Evolutionary conservation across 92 coral and sea anemone species (phyloP).

Genomic region (Parazoanthus atlanticus): DNA sequence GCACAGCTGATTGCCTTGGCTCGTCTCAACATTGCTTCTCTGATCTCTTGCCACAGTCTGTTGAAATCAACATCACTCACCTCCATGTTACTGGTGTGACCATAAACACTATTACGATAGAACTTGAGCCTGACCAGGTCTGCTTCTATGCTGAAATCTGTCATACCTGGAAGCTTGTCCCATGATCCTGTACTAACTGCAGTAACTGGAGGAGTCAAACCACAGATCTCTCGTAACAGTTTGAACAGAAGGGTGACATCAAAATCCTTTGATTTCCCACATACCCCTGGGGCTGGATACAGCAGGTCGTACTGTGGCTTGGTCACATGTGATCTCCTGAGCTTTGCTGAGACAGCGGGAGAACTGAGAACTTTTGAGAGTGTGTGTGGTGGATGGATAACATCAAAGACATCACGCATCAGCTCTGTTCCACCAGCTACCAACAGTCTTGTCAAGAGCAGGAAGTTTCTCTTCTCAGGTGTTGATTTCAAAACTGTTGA

Average conservation of each 20-base stretch:
- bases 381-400: conserved; percentile 41
- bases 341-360: background rate
- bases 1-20: conserved; percentile 26
- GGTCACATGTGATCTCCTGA: conserved; percentile 30
- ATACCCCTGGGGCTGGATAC: conserved; percentile 53
- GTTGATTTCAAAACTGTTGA: conserved; percentile 30
- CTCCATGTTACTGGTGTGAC: conserved; percentile 56
- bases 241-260: conserved; percentile 3
- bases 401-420: conserved; percentile 55
- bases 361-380: conserved; percentile 28
- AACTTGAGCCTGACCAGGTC: conserved; percentile 55
- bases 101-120: conserved; percentile 59
- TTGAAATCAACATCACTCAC: conserved; percentile 41
- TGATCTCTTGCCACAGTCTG: conserved; percentile 48
- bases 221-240: conserved; percentile 17
- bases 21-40: conserved; percentile 54
- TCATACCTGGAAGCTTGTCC: conserved; percentile 42
- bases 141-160: conserved; percentile 29
- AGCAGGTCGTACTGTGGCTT: conserved; percentile 28
- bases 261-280: background rate
- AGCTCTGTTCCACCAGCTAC: conserved; percentile 53
- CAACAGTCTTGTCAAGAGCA: conserved; percentile 53
- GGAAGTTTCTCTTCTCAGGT: conserved; percentile 45
- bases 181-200: conserved; percentile 27
- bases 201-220: conserved; percentile 39